Evolutionary conservation across 2,113 vertebrate genomes (phyloP).

Genomic region (Herpailurus yagouaroundi): DNA sequence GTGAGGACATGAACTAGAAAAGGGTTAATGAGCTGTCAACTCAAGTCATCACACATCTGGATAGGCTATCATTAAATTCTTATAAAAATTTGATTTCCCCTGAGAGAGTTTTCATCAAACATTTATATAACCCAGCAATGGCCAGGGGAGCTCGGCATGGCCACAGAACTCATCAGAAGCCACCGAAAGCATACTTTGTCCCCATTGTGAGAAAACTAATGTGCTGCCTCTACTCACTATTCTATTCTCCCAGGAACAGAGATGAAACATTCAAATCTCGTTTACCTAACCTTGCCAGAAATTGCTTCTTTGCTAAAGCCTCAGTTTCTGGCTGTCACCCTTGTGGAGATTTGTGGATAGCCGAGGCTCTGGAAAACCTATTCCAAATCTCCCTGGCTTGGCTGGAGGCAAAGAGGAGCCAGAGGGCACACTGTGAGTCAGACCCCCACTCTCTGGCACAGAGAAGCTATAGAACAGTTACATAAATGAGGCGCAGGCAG

Average conservation of each 20-base stretch:
- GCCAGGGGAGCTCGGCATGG: conserved; percentile 42
- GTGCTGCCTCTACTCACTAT: not conserved
- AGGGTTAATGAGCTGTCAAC: conserved; percentile 83
- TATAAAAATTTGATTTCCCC: conserved; percentile 87
- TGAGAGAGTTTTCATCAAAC: conserved; percentile 82
- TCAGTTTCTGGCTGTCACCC: not conserved
- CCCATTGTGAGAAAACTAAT: conserved; percentile 32
- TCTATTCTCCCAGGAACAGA: not conserved
- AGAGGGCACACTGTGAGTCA: not conserved
- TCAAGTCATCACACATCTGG: conserved; percentile 75
- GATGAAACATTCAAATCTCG: conserved; percentile 30
- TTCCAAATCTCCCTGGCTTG: not conserved
- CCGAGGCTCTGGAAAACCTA: not conserved
- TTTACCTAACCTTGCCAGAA: conserved; percentile 44
- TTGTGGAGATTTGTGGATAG: not conserved
- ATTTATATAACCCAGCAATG: conserved; percentile 85
- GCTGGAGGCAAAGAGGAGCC: not conserved
- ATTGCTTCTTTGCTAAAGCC: conserved; percentile 6
- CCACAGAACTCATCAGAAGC: conserved; percentile 63
- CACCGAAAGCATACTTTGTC: conserved; percentile 44
- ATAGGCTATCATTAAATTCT: conserved; percentile 84
- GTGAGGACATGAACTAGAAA: conserved; percentile 30
- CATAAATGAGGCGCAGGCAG: not conserved
- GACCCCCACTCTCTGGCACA: not conserved
- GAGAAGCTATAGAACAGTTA: not conserved